Base-by-base conservation (phyloP, 2,797 vertebrate genomes). In the Centroberyx gerrardi region DNA sequence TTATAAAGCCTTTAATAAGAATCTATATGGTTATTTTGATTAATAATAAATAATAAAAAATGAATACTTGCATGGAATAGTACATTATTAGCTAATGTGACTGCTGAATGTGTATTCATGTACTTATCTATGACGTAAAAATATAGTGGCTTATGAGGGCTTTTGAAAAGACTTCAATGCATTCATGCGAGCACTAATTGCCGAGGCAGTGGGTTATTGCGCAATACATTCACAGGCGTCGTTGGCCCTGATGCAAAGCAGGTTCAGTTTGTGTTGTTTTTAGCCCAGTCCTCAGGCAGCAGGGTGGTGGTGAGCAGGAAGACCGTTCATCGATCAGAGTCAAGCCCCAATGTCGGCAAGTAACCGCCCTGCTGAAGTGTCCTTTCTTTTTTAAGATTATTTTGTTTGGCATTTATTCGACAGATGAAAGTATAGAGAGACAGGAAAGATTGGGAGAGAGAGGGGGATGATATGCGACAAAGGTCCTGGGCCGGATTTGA, bases 1-100 rank as follows among this genome's bases (percentile, higher is more conserved):
- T 49, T 54, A 71, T 12, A 10, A 8, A 28, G 64, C 22, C 33
- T 79, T 81, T 17, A 76, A 83, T 74, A 31, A 56, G 7, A 31
- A 85, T 70, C 38, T 68, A 9, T 62, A 33, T 67, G 48, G 70
- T 80, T 68, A 65, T 52, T 79, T 72, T 63, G 0, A 74, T 73
- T 70, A 68, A 38, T 60, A 74, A 18, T 22, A 52, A 78, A 48
- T 53, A 17, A 73, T 83, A 38, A 82, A 85, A 82, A 60, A 76
- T 59, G 36, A 62, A 40, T 70, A 17, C 5, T 2, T 10, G 12
- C 17, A 48, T 51, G 17, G 49, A 61, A 28, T 42, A 9, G 22
- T 4, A 44, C 18, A 68, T 61, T 9, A 63, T 61, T 74, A 33
- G 38, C 18, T 49, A 48, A 56, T 3, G 52, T 40, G 46, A 48